Base-by-base conservation (phyloP, 2,888 invertebrate genomes). In the Apamea epomidion region DNA sequence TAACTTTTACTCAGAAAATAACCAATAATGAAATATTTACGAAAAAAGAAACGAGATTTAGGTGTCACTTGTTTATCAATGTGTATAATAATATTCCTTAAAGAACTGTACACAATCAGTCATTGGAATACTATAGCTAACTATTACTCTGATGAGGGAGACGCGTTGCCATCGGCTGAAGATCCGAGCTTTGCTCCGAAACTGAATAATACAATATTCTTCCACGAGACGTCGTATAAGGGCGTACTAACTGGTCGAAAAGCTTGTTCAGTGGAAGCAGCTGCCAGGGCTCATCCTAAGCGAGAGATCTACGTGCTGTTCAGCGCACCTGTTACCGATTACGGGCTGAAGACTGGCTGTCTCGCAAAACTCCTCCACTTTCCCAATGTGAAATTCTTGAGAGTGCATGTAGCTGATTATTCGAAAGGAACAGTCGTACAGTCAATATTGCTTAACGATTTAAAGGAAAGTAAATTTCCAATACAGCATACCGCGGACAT, bases 241-340 rank as follows among this genome's bases (percentile, higher is more conserved):
- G 51, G 98, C 88, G 90, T 93, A 0, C 92, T 98, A 58, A 97
- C 95, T n/a, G 89, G 97, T 0, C 94, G 98, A 32, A 98, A 98
- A 91, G 98, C 98, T 0, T 98, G 98, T 91, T 97, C 98, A 0
- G 97, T 98, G 0, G 98, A 98, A 94, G 98, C 98, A 0, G 98
- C 98, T 0, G 98, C 98, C 0, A 94, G 93, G 79, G 94, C 97
- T 89, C 98, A 98, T 90, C 98, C 98, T 0, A 92, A 95, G 54
- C 95, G 95, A 90, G 95, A 97, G 60, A 94, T 98, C 1, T 97
- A 97, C 86, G 93, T 98, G 0, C 88, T 98, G 16, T 97, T 97
- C 86, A 89, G 82, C 16, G 73, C 58, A 70, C 81, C 85, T 65
- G 85, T 85, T 12, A 42, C 54, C 2, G 16, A 62, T 14, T 16